phyloP scores from a whole-genome alignment of 2,797 vertebrate species.

The Pelochelys cantorii region DNA sequence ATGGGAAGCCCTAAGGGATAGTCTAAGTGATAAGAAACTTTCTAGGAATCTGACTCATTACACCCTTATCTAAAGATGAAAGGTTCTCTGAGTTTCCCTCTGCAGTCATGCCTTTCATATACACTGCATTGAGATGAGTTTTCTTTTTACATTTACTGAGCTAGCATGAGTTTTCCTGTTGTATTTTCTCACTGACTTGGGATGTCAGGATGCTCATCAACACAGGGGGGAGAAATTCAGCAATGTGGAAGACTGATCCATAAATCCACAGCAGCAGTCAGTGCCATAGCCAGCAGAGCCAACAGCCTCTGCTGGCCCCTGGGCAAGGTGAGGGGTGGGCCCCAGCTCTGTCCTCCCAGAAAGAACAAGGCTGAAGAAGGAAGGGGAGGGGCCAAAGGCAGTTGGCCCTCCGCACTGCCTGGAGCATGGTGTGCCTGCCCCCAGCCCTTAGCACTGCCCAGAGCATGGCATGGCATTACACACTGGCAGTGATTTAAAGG shows the following conservation, averaged over 20 bases:
- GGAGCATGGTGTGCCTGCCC: too few species aligned
- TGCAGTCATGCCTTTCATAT: not conserved
- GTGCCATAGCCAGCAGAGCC: too few species aligned
- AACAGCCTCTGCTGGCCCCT: too few species aligned
- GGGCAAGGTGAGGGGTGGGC: too few species aligned
- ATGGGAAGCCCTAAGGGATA: not conserved
- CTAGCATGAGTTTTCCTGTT: not conserved
- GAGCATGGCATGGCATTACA: too few species aligned
- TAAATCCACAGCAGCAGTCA: not conserved
- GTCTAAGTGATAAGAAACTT: not conserved
- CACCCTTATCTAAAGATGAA: not conserved
- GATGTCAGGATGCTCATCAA: not conserved
- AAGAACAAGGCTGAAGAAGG: too few species aligned
- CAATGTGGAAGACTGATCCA: not conserved
- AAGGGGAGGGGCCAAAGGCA: too few species aligned
- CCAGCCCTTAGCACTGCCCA: too few species aligned
- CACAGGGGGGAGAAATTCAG: not conserved
- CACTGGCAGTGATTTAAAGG: too few species aligned
- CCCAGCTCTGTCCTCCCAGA: too few species aligned
- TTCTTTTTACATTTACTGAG: too few species aligned
- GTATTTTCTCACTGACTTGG: not conserved
- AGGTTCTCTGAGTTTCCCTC: not conserved
- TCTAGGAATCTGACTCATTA: not conserved
- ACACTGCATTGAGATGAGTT: not conserved
- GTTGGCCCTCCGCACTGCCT: too few species aligned